Evolutionary conservation across 2,888 invertebrate genomes (phyloP).

Genomic region (Eurytoma californica): DNA sequence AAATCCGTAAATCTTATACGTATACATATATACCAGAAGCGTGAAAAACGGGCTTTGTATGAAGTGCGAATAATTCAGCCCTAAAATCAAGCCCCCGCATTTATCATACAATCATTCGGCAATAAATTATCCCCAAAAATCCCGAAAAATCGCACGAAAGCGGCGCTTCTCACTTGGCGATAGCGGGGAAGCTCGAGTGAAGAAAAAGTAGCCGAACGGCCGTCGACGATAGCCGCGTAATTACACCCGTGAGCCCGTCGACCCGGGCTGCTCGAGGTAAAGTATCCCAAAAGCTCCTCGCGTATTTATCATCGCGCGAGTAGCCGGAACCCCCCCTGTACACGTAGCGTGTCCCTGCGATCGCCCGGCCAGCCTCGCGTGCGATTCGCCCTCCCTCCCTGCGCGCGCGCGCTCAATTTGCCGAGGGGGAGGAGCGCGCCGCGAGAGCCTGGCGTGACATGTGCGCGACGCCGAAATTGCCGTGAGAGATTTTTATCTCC

Average conservation of each 20-base stretch:
- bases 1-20: no score
- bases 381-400: slow-evolving; percentile 11
- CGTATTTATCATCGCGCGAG: slow-evolving; percentile 38
- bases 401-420: slow-evolving; percentile 37
- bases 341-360: slow-evolving; percentile 40
- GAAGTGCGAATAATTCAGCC: no score
- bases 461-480: slow-evolving; percentile 73
- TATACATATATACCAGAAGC: no score
- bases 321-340: neutral
- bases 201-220: neutral
- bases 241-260: neutral
- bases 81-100: no score
- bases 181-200: neutral
- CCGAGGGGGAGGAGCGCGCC: slow-evolving; percentile 13
- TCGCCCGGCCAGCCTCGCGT: slow-evolving; percentile 34
- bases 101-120: no score
- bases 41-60: no score
- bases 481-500: slow-evolving; percentile 71
- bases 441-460: slow-evolving; percentile 67
- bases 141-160: no score
- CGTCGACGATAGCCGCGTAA: slow-evolving; percentile 15
- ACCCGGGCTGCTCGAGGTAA: neutral
- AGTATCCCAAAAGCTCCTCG: slow-evolving; percentile 10
- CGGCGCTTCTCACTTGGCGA: no score
- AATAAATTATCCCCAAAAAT: no score